Evolutionary conservation across 2,797 vertebrate species (phyloP), one percentile per base, ranked within the genome.

Genomic region (Helarctos malayanus): DNA sequence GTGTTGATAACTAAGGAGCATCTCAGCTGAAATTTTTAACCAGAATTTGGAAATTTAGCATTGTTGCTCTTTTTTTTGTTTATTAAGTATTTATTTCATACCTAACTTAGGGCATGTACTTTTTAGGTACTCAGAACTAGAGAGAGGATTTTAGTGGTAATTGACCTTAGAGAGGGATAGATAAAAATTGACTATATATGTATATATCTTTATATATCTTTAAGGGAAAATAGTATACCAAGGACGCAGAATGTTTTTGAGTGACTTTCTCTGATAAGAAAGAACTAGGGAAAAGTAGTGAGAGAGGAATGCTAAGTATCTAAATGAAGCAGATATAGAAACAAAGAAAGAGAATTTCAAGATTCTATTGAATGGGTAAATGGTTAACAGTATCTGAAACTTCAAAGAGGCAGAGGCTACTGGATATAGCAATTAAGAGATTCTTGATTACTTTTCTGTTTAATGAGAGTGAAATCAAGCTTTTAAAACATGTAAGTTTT

Each of bases 31-130:
- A 79, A 85, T 29, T 93, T 89, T 61, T 75, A 86, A 61, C 61
- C 69, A 9, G 23, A 89, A 89, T 79, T 83, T 78, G n/a, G 47
- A 88, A 95, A 88, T 52, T 65, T 65, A 73, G 45, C 89, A 90
- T 47, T 59, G 63, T 21, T 89, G 16, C n/a, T 89, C 32, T 59
- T 57, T 84, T n/a, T n/a, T 59, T 68, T 21, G 38, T 65, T 73
- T n/a, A 65, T 52, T 82, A 92, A 86, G 14, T 94, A 52, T 92
- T 75, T 63, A 52, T 91, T 93, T 83, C 27, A 52, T 76, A 19
- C n/a, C 65, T 76, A 49, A 4, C 9, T 76, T 68, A 59, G 52
- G 57, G 5, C 52, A 76, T 45, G 16, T 90, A 93, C 88, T 81
- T 86, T 76, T 71, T 76, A 82, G 35, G 29, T 85, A 54, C 23